Percentiles rank a stretch among this genome's conserved stretches.
phyloP scores from a whole-genome alignment of 2,888 invertebrate species.

The Drosophila borealis region DNA sequence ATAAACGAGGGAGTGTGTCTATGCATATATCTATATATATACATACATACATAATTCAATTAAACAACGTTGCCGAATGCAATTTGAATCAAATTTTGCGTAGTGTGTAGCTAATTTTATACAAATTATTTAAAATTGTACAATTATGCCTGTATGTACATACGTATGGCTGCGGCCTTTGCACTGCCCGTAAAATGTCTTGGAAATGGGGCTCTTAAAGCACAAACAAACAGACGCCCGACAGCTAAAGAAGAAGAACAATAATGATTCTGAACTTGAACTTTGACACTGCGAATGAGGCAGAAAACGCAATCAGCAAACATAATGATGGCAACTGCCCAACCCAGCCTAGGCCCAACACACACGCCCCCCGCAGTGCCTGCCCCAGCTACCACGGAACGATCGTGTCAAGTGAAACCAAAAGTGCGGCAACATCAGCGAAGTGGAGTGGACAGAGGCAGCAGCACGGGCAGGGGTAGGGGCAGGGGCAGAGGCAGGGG shows the following conservation, averaged over 20 bases:
- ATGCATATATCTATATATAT: background rate
- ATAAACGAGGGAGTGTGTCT: background rate
- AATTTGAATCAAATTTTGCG: conserved; percentile 54
- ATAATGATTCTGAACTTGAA: conserved; percentile 75
- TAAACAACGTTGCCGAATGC: conserved; percentile 44
- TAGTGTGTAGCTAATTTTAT: conserved; percentile 55
- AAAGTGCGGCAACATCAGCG: conserved; percentile 62
- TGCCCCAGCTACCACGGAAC: conserved; percentile 5
- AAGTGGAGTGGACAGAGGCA: conserved; percentile 4
- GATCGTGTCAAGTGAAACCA: conserved; percentile 69
- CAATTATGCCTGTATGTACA: conserved; percentile 31
- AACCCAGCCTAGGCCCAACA: conserved; percentile 24
- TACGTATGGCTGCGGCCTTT: background rate
- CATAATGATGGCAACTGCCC: conserved; percentile 50
- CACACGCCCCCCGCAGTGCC: conserved; percentile 1
- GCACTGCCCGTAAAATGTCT: background rate
- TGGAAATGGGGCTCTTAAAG: conserved; percentile 12
- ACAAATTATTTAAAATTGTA: conserved; percentile 64
- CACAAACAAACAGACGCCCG: conserved; percentile 2
- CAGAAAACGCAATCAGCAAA: conserved; percentile 44
- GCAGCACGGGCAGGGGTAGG: background rate
- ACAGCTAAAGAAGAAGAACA: conserved; percentile 34
- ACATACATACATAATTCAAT: conserved; percentile 46
- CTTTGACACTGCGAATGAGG: conserved; percentile 61
- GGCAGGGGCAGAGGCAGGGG: background rate